Conservation (phyloP, 92 coral and sea anemone species). For the Porites evermanni region DNA sequence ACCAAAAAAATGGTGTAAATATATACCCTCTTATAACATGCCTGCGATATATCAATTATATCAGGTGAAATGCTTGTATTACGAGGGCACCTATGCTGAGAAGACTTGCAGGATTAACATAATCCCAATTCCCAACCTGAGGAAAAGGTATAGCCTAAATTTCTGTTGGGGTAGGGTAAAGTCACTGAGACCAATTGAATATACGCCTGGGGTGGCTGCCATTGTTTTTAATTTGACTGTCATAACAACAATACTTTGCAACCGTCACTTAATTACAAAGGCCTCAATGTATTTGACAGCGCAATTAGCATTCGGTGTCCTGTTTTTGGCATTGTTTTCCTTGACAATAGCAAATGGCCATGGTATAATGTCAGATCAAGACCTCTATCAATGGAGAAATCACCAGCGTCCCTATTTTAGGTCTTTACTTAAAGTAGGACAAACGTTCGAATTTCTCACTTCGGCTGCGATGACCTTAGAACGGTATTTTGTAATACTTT, state of each 20-base stretch:
- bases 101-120: constrained; percentile 32
- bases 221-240: constrained; percentile 50
- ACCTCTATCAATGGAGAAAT: constrained; percentile 49
- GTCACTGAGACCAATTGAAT: constrained; percentile 34
- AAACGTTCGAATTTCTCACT: constrained; percentile 60
- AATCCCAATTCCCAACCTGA: neutral
- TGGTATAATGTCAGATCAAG: constrained; percentile 10
- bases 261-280: constrained; percentile 33
- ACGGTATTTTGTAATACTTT: constrained; percentile 61
- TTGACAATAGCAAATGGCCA: constrained; percentile 63
- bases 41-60: constrained; percentile 36
- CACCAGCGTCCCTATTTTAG: constrained; percentile 57
- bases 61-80: constrained; percentile 28
- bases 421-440: constrained; percentile 56
- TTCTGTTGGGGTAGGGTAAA: constrained; percentile 49
- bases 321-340: constrained; percentile 56
- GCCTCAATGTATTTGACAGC: constrained; percentile 56
- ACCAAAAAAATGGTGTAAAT: constrained; percentile 15
- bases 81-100: constrained; percentile 44
- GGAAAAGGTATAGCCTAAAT: constrained; percentile 10
- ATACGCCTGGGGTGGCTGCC: constrained; percentile 47
- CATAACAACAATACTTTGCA: constrained; percentile 30
- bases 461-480: constrained; percentile 62
- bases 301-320: constrained; percentile 66
- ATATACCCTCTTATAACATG: constrained; percentile 37